phyloP scores from a whole-genome alignment of 92 coral and sea anemone genomes.

The Parazoanthus darwini region DNA sequence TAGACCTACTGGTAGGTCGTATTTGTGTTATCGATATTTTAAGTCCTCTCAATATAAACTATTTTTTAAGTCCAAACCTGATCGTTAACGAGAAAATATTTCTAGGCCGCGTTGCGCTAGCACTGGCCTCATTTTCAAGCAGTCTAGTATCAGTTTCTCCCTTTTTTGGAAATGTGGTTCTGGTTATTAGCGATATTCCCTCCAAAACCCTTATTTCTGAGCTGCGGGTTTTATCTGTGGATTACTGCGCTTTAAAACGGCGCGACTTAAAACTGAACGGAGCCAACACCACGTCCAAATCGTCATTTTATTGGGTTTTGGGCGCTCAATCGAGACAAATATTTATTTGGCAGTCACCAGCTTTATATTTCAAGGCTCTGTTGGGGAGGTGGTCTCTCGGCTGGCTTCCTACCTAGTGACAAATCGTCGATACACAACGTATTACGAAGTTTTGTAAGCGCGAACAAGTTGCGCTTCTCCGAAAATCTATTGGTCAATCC shows the following conservation, averaged over 20 bases:
- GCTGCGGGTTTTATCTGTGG: background rate
- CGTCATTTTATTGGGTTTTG: background rate
- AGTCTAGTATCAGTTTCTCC: too few species aligned
- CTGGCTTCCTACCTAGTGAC: background rate
- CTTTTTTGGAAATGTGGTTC: too few species aligned
- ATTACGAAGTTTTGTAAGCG: too few species aligned
- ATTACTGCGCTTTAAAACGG: background rate
- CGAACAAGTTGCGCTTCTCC: background rate
- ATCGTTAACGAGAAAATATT: too few species aligned
- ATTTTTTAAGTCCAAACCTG: too few species aligned
- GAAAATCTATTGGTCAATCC: background rate
- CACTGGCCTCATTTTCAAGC: too few species aligned
- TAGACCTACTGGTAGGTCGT: too few species aligned
- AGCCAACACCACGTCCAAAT: background rate
- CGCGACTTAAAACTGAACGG: background rate
- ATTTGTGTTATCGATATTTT: too few species aligned
- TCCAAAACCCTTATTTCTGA: background rate
- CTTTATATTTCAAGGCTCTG: background rate
- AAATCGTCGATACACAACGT: too few species aligned
- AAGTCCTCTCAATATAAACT: too few species aligned
- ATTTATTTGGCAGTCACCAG: background rate
- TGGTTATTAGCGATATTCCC: too few species aligned
- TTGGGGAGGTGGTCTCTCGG: background rate
- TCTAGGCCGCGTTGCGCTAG: too few species aligned
- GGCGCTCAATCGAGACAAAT: background rate